Conservation (phyloP, 2,797 vertebrate species). For the Coreius guichenoti region DNA sequence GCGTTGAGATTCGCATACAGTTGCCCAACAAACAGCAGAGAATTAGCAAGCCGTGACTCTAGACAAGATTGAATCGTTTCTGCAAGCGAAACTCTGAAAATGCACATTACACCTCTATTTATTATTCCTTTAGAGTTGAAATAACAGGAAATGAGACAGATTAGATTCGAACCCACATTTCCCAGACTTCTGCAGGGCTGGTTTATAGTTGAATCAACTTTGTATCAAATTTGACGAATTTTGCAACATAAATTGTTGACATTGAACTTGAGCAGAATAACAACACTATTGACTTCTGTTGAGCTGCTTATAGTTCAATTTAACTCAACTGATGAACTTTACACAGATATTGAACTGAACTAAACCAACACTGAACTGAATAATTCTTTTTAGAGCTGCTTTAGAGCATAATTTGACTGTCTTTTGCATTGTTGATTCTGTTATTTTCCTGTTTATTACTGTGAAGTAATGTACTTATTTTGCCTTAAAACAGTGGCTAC, state of each 20-base stretch:
- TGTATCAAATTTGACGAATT: not conserved
- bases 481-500: not conserved
- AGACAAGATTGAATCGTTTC: not conserved
- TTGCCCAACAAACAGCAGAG: constrained; percentile 36
- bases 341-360: not conserved
- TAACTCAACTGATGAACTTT: not conserved
- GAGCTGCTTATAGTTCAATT: not conserved
- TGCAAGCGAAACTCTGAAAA: not conserved
- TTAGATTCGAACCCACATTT: not conserved
- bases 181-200: not conserved
- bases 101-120: not conserved
- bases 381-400: not conserved
- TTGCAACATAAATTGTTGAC: not conserved
- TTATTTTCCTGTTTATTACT: not conserved
- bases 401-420: not conserved
- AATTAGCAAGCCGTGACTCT: constrained; percentile 27
- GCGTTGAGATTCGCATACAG: constrained; percentile 12
- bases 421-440: not conserved
- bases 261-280: not conserved
- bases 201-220: not conserved
- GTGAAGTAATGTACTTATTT: not conserved
- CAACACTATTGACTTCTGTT: not conserved
- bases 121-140: not conserved
- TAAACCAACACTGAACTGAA: not conserved
- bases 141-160: not conserved